Base-by-base conservation (phyloP, 2,797 vertebrate genomes). In the Siniperca obscura region DNA sequence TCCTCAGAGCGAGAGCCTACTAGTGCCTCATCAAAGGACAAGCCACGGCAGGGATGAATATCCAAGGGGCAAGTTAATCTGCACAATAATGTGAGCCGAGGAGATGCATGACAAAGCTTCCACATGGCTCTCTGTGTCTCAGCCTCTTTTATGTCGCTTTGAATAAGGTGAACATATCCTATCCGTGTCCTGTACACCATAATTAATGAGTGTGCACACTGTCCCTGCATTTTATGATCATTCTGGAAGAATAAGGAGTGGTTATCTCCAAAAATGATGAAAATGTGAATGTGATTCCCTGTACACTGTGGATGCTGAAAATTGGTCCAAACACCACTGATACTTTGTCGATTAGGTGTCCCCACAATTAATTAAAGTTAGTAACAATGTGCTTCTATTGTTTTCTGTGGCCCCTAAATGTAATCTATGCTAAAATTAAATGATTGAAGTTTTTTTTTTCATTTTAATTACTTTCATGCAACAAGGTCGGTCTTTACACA, bases 1-100 rank as follows among this genome's bases (percentile, higher is more conserved):
- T 90, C 74, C 78, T 78, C 67, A n/a, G 70, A 77, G 76, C 34
- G 48, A 70, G 87, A 59, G 83, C 73, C 19, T 64, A 85, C 68
- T 80, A 95, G 93, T 82, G 90, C 75, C 60, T 80, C 91, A 95
- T 96, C 94, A 96, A 96, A 96, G 92, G 81, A 60, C 13, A 14
- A 59, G 74, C 70, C 48, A 61, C 17, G 36, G 30, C 70, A 8
- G 57, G 68, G 86, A 90, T 90, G 86, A 84, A 89, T 88, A 91
- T 89, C 76, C 30, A 76, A 90, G 67, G 50, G 83, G 60, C 53
- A 50, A 83, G 74, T 83, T 81, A 93, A 96, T 96, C 94, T 95
- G 92, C 95, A 96, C 95, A 95, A 95, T 89, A 95, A 96, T 94
- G 85, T 48, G 78, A 77, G 84, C 73, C 71, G 86, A 90, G 59